Evolutionary conservation across 2,888 invertebrate species (phyloP).

Genomic region (Ochlodes sylvanus): DNA sequence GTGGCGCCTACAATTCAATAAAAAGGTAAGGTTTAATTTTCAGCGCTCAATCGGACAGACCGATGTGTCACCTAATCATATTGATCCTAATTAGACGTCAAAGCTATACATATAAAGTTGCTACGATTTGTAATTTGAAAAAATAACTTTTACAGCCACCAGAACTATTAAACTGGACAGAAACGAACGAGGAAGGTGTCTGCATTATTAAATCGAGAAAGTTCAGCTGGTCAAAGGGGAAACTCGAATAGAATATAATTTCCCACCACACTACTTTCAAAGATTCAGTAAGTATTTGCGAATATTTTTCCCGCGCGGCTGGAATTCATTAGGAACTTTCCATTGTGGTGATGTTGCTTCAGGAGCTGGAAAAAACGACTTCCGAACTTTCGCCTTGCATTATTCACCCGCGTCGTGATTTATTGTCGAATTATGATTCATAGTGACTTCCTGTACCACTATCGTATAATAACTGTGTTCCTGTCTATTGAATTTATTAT

Average conservation of each 20-base stretch:
- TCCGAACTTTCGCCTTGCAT: constrained; percentile 52
- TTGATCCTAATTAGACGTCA: no score
- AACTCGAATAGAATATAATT: constrained; percentile 26
- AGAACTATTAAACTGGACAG: neutral
- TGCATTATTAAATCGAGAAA: constrained; percentile 14
- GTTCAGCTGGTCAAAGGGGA: constrained; percentile 14
- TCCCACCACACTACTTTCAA: constrained; percentile 12
- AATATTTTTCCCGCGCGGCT: constrained; percentile 50
- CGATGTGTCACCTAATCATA: no score
- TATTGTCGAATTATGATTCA: constrained; percentile 39
- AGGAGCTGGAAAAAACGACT: constrained; percentile 46
- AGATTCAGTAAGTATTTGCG: constrained; percentile 43
- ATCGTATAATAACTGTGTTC: neutral
- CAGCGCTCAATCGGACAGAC: no score
- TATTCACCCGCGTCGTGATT: constrained; percentile 54
- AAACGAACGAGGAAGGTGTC: neutral
- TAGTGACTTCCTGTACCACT: constrained; percentile 4
- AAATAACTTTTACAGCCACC: neutral
- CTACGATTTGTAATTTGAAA: neutral
- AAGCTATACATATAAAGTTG: no score
- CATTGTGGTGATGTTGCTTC: constrained; percentile 48
- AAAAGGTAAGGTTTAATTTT: no score
- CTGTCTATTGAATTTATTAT: neutral
- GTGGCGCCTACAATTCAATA: no score
- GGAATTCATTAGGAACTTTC: constrained; percentile 55